Evolutionary conservation across 92 coral and sea anemone species (phyloP).

Genomic region (Anthopleura xanthogrammica): DNA sequence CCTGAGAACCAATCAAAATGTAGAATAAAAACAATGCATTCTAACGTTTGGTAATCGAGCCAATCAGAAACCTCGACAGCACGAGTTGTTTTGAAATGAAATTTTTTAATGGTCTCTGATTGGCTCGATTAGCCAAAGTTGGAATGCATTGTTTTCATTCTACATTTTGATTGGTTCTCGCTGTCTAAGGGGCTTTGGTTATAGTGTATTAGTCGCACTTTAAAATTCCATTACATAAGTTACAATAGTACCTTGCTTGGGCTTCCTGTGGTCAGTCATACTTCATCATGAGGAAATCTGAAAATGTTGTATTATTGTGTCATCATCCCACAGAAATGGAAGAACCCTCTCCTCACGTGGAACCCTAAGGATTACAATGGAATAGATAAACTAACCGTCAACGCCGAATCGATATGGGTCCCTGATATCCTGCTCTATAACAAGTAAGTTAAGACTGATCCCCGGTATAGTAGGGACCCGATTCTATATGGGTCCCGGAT

Average conservation of each 20-base stretch:
- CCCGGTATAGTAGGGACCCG: background rate
- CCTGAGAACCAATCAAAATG: no score
- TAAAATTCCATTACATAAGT: background rate
- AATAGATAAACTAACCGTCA: constrained; percentile 54
- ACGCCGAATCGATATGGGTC: constrained; percentile 76
- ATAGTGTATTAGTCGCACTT: no score
- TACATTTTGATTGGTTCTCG: no score
- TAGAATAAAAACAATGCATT: no score
- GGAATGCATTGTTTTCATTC: no score
- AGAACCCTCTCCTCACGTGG: constrained; percentile 73
- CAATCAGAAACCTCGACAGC: no score
- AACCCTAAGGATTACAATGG: constrained; percentile 63
- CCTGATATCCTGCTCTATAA: constrained; percentile 92
- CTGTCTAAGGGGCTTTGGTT: no score
- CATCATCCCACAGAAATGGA: constrained; percentile 59
- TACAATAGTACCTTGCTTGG: background rate
- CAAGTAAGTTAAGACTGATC: constrained; percentile 63
- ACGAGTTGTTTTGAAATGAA: no score
- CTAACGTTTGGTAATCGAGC: no score
- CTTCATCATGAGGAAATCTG: background rate
- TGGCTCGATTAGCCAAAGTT: no score
- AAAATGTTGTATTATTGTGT: background rate
- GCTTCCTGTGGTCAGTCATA: background rate
- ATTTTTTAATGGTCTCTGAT: no score
- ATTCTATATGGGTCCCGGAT: background rate